Evolutionary conservation across 2,113 vertebrate genomes (phyloP), one percentile per base, ranked within the genome.

Genomic region (Colossoma macropomum): DNA sequence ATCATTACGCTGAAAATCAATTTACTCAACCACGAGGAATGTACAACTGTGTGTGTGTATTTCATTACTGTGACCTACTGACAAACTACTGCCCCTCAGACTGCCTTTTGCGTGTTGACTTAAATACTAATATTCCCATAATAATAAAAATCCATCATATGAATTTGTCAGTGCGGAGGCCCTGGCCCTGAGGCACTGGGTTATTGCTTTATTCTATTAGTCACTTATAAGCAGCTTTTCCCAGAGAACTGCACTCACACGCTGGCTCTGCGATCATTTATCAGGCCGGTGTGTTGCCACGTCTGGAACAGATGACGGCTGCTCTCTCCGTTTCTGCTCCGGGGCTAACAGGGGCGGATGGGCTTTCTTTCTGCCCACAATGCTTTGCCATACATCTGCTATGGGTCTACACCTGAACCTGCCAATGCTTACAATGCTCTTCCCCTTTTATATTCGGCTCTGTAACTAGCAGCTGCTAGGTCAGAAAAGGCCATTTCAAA

Each of bases 171-270:
- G 92, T 89, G 90, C 88, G 83, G 91, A 87, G 89, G 91, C 87
- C 81, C 90, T 50, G n/a, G 89, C 90, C 94, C 91, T 0, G 87
- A 93, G 94, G 94, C 93, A 75, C 77, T 85, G 79, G 89, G 41
- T 94, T 94, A 94, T 95, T 94, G 93, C 93, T 94, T 95, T 94
- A 95, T 95, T 95, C 94, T 95, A 95, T 95, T 95, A 95, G 92
- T 91, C 93, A 91, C 92, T 95, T 95, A 95, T 94, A 94, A 94
- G 92, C 91, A 93, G 93, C 92, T 92, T 94, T 95, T 83, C 93
- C 93, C 89, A 92, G 91, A 93, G 88, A 88, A 89, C 87, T 88
- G 82, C 82, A 89, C 87, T 82, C 91, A 90, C 91, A 90, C 91
- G 90, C 90, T 91, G 90, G 70, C 86, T 83, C 86, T 88, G 88